phyloP scores from a whole-genome alignment of 2,888 invertebrate species.

The Nomada ferruginata region DNA sequence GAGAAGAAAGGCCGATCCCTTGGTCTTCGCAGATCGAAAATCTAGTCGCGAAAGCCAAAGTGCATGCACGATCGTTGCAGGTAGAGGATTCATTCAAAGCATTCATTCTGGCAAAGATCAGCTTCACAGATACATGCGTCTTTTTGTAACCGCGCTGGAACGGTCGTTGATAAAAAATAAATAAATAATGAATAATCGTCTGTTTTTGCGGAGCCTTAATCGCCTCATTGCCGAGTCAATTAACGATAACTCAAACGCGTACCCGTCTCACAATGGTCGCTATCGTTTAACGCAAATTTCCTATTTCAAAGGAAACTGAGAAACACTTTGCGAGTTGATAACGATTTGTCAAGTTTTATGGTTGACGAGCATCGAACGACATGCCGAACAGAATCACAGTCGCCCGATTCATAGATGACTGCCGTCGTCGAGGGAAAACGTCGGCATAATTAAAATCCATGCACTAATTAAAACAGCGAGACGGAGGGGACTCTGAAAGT shows the following conservation, averaged over 20 bases:
- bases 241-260: constrained; percentile 18
- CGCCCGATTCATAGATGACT: not conserved
- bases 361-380: constrained; percentile 1
- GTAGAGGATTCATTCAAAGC: constrained; percentile 20
- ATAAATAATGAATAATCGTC: constrained; percentile 16
- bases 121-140: constrained; percentile 1
- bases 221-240: constrained; percentile 32
- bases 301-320: not conserved
- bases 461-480: constrained; percentile 49
- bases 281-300: not conserved
- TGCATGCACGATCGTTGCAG: constrained; percentile 24
- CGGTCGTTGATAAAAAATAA: constrained; percentile 24
- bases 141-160: constrained; percentile 45
- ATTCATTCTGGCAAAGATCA: constrained; percentile 47
- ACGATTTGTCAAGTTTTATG: constrained; percentile 30
- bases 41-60: constrained; percentile 37
- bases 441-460: constrained; percentile 46
- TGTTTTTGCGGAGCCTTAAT: constrained; percentile 45
- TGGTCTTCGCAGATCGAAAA: not conserved
- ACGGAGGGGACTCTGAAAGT: constrained; percentile 18
- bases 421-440: not conserved
- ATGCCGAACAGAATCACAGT: constrained; percentile 15
- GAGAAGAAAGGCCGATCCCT: not conserved
- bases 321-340: not conserved
- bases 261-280: not conserved